Evolutionary conservation across 2,888 invertebrate genomes (phyloP), one percentile per base, ranked within the genome.

Genomic region (Hipparchia semele): DNA sequence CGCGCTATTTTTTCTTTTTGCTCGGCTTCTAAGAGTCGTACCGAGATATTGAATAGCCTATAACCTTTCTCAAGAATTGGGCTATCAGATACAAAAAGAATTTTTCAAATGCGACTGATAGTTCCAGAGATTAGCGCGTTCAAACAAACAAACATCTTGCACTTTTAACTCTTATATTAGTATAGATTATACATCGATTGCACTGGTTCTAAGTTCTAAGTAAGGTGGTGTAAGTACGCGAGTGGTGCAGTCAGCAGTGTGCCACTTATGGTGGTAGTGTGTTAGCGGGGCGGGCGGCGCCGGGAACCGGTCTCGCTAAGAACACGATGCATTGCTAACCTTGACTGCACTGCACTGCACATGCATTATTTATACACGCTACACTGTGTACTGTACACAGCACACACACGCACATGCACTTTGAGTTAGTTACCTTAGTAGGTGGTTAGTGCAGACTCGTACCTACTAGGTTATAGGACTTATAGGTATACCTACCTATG

Each of bases 261-360:
- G 39, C 39, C 39, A 13, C 13, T 13, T 56, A 66, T 33, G 10
- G 53, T 54, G 49, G 39, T 61, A 62, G 68, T 76, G 59, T 74
- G 76, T 74, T 76, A 76, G 72, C 68, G 68, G 72, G 62, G 72
- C 74, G 67, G 71, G 72, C 73, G 69, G 62, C 60, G 62, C 58
- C 64, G 62, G 68, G 49, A 73, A 76, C 76, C 76, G 76, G 76
- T 76, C 73, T 73, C 46, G 60, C 59, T 53, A 73, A 69, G 58
- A 71, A 58, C 70, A 56, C 68, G 61, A 46, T 68, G 72, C 71
- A 75, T 68, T 67, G 73, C 75, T 75, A 74, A 76, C 75, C 75
- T 76, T 76, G 74, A 74, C 74, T 76, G 68, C 74, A 65, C 74
- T 76, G 68, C 74, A 65, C 69, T 56, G 70, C 53, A 13, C 45